A percentile compares a stretch with the other conserved stretches of the same genome.
Evolutionary conservation across 2,113 vertebrate species (phyloP).

Genomic region (Ploceus nigricollis): DNA sequence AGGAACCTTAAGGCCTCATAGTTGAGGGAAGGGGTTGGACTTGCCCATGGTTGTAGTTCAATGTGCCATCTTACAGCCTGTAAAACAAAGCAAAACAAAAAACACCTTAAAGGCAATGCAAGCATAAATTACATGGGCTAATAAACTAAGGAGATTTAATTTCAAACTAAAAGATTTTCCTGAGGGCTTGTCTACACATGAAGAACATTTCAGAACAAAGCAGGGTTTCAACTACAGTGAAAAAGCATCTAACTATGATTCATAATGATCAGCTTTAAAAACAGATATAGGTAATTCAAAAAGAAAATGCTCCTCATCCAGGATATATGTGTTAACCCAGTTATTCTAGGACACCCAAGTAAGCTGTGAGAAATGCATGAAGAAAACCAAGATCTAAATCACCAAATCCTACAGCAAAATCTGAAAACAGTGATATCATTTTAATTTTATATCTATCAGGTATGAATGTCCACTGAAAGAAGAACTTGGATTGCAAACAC

Average conservation of each 20-base stretch:
- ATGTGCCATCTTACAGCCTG: conserved; percentile 87
- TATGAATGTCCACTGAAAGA: background rate
- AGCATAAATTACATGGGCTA: background rate
- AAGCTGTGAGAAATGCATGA: background rate
- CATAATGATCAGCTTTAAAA: background rate
- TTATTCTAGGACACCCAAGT: background rate
- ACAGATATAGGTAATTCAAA: background rate
- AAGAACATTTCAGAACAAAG: conserved; percentile 3
- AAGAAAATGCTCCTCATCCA: background rate
- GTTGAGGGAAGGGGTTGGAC: conserved; percentile 77
- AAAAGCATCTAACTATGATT: background rate
- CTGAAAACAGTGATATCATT: background rate
- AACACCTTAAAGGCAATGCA: background rate
- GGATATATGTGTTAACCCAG: background rate
- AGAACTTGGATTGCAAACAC: background rate
- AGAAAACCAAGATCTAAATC: background rate
- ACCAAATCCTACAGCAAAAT: background rate
- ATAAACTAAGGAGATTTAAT: background rate
- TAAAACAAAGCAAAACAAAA: conserved; percentile 21
- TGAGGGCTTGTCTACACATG: background rate
- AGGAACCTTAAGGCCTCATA: conserved; percentile 90
- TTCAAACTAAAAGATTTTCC: background rate
- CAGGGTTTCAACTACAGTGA: background rate
- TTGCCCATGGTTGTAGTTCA: conserved; percentile 87
- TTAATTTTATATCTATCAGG: rapidly evolving